These are phyloP conservation scores for Mastacembelus armatus DNA, from an alignment of 2,797 vertebrate species.

Conservation along the genomic window DNA sequence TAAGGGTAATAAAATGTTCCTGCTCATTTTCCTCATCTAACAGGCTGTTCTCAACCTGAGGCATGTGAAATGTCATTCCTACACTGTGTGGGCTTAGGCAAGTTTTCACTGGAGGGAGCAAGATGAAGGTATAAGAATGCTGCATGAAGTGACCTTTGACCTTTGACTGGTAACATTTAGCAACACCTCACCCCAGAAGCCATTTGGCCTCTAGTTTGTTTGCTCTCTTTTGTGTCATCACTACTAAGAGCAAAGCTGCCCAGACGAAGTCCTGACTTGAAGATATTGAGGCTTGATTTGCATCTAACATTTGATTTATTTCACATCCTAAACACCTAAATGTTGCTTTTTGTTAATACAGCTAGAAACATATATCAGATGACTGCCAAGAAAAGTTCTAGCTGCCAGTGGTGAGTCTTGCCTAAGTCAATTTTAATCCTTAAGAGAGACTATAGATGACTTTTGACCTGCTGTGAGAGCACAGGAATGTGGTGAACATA, in stretches of 20 bases:
- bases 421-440: conserved; percentile 49
- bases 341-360: neutral
- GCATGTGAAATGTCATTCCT: conserved; percentile 40
- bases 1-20: too few relatives aligned
- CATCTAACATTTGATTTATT: neutral
- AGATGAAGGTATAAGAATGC: conserved; percentile 44
- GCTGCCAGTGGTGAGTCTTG: conserved; percentile 2
- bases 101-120: conserved; percentile 46
- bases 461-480: conserved; percentile 48
- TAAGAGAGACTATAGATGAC: conserved; percentile 38
- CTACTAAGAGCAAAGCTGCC: conserved; percentile 19
- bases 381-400: neutral
- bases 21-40: conserved; percentile 28
- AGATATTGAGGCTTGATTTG: neutral
- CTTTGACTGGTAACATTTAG: conserved; percentile 59
- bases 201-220: conserved; percentile 7
- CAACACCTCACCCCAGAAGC: conserved; percentile 29
- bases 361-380: neutral
- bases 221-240: conserved; percentile 18
- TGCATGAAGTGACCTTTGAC: conserved; percentile 56
- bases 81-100: conserved; percentile 21
- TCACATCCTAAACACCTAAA: conserved; percentile 1
- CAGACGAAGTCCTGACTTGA: conserved; percentile 10
- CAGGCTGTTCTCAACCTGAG: conserved; percentile 17
- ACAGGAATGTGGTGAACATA: conserved; percentile 51